Evolutionary conservation across 2,888 invertebrate genomes (phyloP).

Genomic region (Adelphocoris suturalis): DNA sequence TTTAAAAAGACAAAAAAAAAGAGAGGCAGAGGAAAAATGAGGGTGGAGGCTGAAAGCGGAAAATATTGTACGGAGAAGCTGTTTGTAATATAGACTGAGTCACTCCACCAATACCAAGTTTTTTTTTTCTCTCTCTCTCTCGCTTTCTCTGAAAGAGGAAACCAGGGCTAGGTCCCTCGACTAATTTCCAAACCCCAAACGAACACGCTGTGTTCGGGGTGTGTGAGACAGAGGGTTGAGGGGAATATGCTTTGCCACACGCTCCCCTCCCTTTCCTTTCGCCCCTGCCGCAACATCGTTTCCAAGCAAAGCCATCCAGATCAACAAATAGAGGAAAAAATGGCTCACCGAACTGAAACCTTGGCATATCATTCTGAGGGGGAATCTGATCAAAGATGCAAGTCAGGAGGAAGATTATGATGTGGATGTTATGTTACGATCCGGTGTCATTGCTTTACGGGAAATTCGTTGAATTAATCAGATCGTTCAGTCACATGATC

Average conservation of each 20-base stretch:
- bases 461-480: too few species aligned
- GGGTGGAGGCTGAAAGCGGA: slow-evolving; percentile 35
- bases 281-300: background rate
- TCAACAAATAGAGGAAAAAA: slow-evolving; percentile 10
- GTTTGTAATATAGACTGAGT: slow-evolving; percentile 52
- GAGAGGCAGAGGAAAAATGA: background rate
- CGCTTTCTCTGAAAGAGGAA: slow-evolving; percentile 44
- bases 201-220: slow-evolving; percentile 27
- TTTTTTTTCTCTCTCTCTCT: slow-evolving; percentile 24
- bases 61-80: slow-evolving; percentile 60
- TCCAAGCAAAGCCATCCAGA: slow-evolving; percentile 14
- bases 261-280: background rate
- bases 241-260: background rate
- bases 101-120: slow-evolving; percentile 40
- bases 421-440: too few species aligned
- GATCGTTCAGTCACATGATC: too few species aligned
- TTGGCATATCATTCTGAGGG: background rate
- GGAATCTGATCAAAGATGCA: background rate
- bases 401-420: too few species aligned
- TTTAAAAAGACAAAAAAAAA: background rate
- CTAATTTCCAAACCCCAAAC: slow-evolving; percentile 64
- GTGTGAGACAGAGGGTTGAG: background rate
- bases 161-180: slow-evolving; percentile 58
- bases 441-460: too few species aligned
- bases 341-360: background rate